phyloP scores from a whole-genome alignment of 2,113 vertebrate species.

The Clupea harengus region DNA sequence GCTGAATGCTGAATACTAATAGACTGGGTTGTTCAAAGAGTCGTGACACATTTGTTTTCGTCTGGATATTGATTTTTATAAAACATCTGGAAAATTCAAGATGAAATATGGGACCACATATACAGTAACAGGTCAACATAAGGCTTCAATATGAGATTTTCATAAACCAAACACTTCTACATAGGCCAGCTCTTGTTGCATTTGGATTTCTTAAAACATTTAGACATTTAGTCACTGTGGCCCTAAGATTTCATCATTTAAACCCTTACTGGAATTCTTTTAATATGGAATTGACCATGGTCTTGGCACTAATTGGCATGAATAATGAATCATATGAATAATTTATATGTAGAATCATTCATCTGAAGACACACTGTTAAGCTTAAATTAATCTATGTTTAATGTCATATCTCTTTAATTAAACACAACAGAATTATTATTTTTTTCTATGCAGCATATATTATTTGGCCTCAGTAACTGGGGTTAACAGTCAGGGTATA shows the following conservation, averaged over 20 bases:
- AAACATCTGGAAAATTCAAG: not conserved
- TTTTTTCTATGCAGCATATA: not conserved
- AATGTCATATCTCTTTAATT: constrained; percentile 1
- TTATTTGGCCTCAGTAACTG: not conserved
- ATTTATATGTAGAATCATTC: constrained; percentile 11
- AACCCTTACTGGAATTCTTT: constrained; percentile 1
- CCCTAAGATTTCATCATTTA: constrained; percentile 4
- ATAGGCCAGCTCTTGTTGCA: not conserved
- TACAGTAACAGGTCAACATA: not conserved
- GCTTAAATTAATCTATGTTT: constrained; percentile 6
- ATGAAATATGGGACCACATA: not conserved
- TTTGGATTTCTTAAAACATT: not conserved
- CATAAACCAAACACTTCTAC: not conserved
- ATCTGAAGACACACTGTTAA: constrained; percentile 12
- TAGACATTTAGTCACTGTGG: not conserved
- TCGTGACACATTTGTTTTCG: not conserved
- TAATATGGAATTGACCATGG: constrained; percentile 10
- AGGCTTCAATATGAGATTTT: not conserved
- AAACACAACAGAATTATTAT: not conserved
- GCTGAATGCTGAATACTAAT: not conserved
- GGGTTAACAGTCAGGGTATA: not conserved
- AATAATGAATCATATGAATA: constrained; percentile 1
- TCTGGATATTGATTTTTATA: not conserved
- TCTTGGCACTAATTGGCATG: constrained; percentile 9
- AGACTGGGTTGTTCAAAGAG: not conserved